These are phyloP conservation scores for Drosophila pallidifrons DNA, from an alignment of 1,140 invertebrate genomes.

Conservation along the genomic window DNA sequence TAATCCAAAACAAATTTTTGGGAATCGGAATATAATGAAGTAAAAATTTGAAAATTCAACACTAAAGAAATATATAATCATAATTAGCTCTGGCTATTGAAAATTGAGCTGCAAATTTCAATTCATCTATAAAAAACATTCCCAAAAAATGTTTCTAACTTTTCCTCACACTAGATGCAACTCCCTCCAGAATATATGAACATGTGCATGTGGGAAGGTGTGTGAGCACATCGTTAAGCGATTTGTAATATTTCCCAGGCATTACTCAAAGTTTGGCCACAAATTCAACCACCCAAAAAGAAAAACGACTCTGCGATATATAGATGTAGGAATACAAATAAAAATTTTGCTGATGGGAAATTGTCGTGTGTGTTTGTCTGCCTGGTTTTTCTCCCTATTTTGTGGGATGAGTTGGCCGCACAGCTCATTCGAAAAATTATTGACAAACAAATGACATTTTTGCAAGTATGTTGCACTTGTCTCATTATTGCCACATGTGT, in stretches of 20 bases:
- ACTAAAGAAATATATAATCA: too few species aligned
- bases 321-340: conserved; percentile 14
- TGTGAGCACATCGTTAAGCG: conserved; percentile 54
- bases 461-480: conserved; percentile 83
- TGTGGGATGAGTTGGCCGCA: conserved; percentile 10
- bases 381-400: neutral
- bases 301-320: conserved; percentile 9
- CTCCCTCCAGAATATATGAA: neutral
- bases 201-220: conserved; percentile 17
- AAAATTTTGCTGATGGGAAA: conserved; percentile 40
- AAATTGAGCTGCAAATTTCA: neutral
- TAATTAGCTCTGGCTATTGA: neutral
- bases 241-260: conserved; percentile 34
- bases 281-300: conserved; percentile 62
- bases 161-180: neutral
- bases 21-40: too few species aligned
- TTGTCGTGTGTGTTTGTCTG: conserved; percentile 18
- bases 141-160: neutral
- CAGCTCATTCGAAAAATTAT: conserved; percentile 62
- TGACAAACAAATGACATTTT: conserved; percentile 77
- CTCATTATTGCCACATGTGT: conserved; percentile 83
- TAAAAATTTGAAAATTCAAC: too few species aligned
- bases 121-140: neutral
- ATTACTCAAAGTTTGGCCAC: conserved; percentile 49
- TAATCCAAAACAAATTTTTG: too few species aligned